Base-by-base conservation (phyloP, 2,797 vertebrate species). In the Urosaurus nigricauda region DNA sequence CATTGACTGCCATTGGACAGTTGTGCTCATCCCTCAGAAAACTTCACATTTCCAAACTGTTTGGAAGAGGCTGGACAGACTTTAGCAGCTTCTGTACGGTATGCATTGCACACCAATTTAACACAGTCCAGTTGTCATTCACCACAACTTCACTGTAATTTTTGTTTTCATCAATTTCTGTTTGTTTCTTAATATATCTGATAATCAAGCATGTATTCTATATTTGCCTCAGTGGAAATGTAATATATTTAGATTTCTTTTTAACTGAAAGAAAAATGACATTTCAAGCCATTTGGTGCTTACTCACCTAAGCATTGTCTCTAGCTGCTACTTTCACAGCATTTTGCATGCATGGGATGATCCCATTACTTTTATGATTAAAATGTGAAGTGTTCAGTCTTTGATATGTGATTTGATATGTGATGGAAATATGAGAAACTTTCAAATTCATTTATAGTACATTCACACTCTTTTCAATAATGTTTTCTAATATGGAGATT, bases 401-500 rank as follows among this genome's bases (percentile, higher is more conserved):
- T 65, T 89, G 83, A 56, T 51, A 37, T 17, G 4, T 78, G 51
- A 74, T 53, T 58, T 86, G 77, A 56, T 43, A n/a, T 16, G 6
- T 73, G 47, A 75, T 56, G 78, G 78, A 91, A 89, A 93, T 92
- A 89, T 83, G 93, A 95, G 89, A 93, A 87, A 77, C 65, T 40
- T 92, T 93, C 68, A 51, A 88, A 37, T 91, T 90, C 85, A 79
- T 95, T 95, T 93, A 92, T 83, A 88, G 91, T 81, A 91, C 26
- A 1, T 86, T 79, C 73, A 80, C 16, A 79, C 92, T 95, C 84
- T 91, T 94, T 95, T 4, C 79, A 89, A 21, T 85, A 85, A 91
- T 80, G 53, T 87, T 43, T 94, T 84, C 92, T 90, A 95, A 92
- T 88, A 84, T 84, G 90, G 88, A 92, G 91, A 51, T 92, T 94